Percentiles rank a stretch among this genome's conserved stretches.
Conservation (phyloP, 2,113 vertebrate species). For the Callipepla californica region DNA sequence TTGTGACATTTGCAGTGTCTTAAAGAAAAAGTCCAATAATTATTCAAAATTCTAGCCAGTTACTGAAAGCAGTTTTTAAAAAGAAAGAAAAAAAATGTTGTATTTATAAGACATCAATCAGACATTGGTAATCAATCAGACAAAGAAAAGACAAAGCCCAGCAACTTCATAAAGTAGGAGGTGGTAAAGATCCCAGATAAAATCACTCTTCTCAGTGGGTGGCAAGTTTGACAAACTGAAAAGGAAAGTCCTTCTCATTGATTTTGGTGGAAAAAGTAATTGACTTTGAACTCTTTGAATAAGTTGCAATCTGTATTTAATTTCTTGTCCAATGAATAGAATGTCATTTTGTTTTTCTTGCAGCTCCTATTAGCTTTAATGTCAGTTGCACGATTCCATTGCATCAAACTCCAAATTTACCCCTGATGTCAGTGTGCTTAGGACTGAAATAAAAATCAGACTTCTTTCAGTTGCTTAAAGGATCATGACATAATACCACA, state of each 20-base stretch:
- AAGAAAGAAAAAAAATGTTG: background rate
- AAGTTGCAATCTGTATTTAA: conserved; percentile 56
- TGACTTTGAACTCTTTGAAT: conserved; percentile 43
- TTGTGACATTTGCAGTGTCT: background rate
- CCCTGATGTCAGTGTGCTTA: conserved; percentile 23
- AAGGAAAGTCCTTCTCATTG: conserved; percentile 46
- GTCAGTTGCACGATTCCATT: conserved; percentile 21
- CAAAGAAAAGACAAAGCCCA: conserved; percentile 9
- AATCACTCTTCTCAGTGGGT: background rate
- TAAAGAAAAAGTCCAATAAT: background rate
- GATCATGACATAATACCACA: conserved; percentile 33
- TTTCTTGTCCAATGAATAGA: conserved; percentile 28
- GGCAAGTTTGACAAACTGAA: conserved; percentile 32
- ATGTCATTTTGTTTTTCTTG: conserved; percentile 36
- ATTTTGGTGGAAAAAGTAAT: conserved; percentile 53
- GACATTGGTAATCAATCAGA: background rate
- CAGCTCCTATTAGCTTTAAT: conserved; percentile 34
- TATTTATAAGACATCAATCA: background rate
- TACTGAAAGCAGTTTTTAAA: background rate
- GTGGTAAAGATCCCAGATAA: conserved; percentile 24
- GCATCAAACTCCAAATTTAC: conserved; percentile 28
- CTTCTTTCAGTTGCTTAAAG: conserved; percentile 47
- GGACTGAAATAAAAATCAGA: conserved; percentile 31
- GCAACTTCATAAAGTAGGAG: background rate
- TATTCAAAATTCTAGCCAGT: conserved; percentile 10